Base-by-base conservation (phyloP, 2,113 vertebrate species). In the Pluvialis apricaria region DNA sequence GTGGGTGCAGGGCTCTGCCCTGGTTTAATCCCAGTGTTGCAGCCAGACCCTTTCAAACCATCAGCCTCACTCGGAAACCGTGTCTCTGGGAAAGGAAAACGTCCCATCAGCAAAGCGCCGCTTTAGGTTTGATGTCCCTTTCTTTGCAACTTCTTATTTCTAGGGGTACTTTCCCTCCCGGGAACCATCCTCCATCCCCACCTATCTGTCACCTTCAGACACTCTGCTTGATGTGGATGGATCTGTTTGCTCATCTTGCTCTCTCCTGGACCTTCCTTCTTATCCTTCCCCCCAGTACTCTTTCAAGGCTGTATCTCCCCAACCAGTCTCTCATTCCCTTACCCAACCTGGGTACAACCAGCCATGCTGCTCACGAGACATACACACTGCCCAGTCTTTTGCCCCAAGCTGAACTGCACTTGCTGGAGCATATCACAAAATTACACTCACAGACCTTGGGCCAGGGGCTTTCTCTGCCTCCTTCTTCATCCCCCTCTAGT, bases 281-380 rank as follows among this genome's bases (percentile, higher is more conserved):
- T 31, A 32, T 20, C 32, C 42, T 31, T 24, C 28, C n/a, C 47
- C 70, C 42, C 29, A 24, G 36, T 5, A 16, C 9, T 5, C 40
- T 70, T 18, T 15, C 73, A 25, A 31, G 73, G 78, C 51, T 82
- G 20, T 4, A 6, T 36, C 34, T 93, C 19, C 66, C n/a, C 32
- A 49, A 0, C 12, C 26, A 9, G 0, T 1, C 57, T 18, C 15
- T 6, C 77, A 12, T 14, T 51, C 21, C n/a, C 29, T 24, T 7
- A 2, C 77, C 28, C 81, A 51, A 4, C 25, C 1, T 1, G 6
- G 22, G 11, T 15, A 19, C 32, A 11, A 42, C 17, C 82, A 81
- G 69, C 49, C 58, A 47, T 45, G 52, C 42, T 54, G 60, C 58
- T 42, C 55, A 38, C 21, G 3, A 40, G 45, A 11, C 20, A 4